Percentiles rank a stretch among this genome's conserved stretches.
Conservation (phyloP, 2,888 invertebrate species). For the Limulus polyphemus region DNA sequence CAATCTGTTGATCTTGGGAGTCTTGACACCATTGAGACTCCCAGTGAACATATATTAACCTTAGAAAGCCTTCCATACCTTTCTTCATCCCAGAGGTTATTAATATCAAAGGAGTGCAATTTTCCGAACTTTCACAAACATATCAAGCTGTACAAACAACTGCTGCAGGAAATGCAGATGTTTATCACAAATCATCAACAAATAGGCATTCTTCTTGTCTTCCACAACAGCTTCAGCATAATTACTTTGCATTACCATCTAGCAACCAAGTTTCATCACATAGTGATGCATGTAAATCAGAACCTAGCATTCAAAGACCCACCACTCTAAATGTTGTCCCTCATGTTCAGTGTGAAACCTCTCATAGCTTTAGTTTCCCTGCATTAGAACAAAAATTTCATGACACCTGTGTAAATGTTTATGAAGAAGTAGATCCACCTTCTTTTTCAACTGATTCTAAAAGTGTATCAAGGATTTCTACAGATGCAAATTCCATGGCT, state of each 20-base stretch:
- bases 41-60: neutral
- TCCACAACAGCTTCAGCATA: too few relatives aligned
- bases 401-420: constrained; percentile 1
- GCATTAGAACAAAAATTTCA: constrained; percentile 2
- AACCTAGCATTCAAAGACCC: neutral
- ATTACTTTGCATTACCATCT: too few relatives aligned
- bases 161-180: too few relatives aligned
- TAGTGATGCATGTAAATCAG: neutral
- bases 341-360: constrained; percentile 1
- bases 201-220: too few relatives aligned
- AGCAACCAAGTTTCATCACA: too few relatives aligned
- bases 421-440: constrained; percentile 1
- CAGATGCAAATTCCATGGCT: neutral
- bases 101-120: too few relatives aligned
- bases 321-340: constrained; percentile 5
- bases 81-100: too few relatives aligned
- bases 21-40: neutral
- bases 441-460: neutral
- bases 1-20: neutral
- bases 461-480: neutral
- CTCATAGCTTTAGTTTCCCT: constrained; percentile 1
- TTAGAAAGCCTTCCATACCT: too few relatives aligned
- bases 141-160: too few relatives aligned
- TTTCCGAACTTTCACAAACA: too few relatives aligned
- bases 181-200: too few relatives aligned